These are phyloP conservation scores for Eupithecia vulgata DNA, from an alignment of 2,888 invertebrate species.

Conservation along the genomic window DNA sequence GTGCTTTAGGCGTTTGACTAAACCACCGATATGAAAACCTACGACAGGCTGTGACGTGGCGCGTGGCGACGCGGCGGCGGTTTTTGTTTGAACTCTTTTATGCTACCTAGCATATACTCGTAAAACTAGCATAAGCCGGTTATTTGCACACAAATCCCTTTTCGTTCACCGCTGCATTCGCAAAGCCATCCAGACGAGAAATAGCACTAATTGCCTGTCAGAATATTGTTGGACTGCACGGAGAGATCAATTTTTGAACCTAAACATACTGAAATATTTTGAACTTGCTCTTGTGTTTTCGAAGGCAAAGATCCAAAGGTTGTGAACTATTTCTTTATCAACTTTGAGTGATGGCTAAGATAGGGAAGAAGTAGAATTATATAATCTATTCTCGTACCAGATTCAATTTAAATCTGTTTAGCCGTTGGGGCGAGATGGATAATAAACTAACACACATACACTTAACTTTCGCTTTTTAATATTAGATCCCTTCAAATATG, in stretches of 20 bases:
- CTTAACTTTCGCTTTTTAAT: no score
- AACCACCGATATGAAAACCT: background rate
- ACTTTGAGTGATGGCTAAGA: background rate
- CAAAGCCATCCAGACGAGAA: slow-evolving; percentile 22
- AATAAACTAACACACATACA: no score
- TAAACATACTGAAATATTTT: background rate
- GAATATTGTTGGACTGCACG: background rate
- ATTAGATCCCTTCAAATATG: no score
- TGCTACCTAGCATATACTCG: background rate
- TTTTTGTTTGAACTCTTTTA: background rate
- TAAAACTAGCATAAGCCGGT: slow-evolving; percentile 9
- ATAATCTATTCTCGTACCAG: no score
- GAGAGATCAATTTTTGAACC: background rate
- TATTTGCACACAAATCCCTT: slow-evolving; percentile 15
- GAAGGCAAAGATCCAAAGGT: background rate
- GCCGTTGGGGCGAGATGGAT: no score
- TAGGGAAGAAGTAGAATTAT: no score
- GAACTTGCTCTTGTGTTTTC: background rate
- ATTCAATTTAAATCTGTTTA: no score
- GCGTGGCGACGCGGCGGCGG: background rate
- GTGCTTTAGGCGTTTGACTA: background rate
- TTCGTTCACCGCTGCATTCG: slow-evolving; percentile 15
- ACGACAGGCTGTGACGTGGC: background rate
- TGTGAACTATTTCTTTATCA: background rate
- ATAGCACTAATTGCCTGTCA: slow-evolving; percentile 23